Evolutionary conservation across 23 tunicate genomes (phyloP), one percentile per base, ranked within the genome.

Genomic region (Halocynthia aurantium): DNA sequence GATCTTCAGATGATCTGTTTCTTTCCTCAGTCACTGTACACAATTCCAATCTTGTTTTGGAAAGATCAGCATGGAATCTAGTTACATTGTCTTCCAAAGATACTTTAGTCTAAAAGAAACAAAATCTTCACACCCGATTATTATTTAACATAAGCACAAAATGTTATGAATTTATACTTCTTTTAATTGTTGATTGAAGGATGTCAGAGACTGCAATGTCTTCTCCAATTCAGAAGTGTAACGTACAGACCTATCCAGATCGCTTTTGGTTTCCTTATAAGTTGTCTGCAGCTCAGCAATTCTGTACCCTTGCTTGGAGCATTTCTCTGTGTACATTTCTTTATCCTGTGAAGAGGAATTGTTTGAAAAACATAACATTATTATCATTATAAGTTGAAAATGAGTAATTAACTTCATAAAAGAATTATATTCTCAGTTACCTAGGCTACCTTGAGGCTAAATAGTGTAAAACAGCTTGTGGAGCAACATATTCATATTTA

Each of bases 161-260:
- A 31, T 31, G 44, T 31, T 31, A 31, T 31, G 44, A 0, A 31
- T 31, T 31, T 31, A 0, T 50, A 88, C 95, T 71, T 73, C 67
- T 69, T 88, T 88, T 22, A 88, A 51, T 57, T 83, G 78, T 58
- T 83, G 82, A 65, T 88, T 88, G 12, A 83, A 73, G 65, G 83
- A 87, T 58, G 79, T 83, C 21, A 88, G 75, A 6, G 95, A 77
- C n/a, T 77, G 81, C 51, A 88, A 51, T 21, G 95, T 88, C 75
- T 82, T 83, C 73, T 88, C 95, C 64, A 83, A 64, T 75, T 88
- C 95, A 8, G 52, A 51, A 84, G 77, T 88, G 77, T 88, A 88
- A 51, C 69, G 73, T 10, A 66, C 55, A 65, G 95, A 67, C 50
- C 95, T 52, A 50, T 88, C 88, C 40, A 82, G 70, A 58, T 88